phyloP scores from a whole-genome alignment of 2,888 invertebrate species.

The Deilephila porcellus region DNA sequence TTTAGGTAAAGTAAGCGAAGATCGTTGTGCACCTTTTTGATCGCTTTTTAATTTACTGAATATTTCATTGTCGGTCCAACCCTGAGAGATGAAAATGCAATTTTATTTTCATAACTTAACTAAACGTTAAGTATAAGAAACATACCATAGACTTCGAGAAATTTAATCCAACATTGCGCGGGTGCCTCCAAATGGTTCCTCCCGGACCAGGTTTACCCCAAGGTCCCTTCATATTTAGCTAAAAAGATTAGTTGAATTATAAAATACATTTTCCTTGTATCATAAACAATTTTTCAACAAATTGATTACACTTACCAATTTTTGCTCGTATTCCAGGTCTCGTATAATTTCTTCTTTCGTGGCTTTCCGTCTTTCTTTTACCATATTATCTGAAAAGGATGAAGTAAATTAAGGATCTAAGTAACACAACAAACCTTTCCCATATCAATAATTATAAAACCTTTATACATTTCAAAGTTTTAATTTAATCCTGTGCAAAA shows the following conservation, averaged over 20 bases:
- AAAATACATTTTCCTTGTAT: conserved; percentile 1
- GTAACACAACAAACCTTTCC: not conserved
- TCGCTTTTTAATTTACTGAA: conserved; percentile 70
- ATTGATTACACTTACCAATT: conserved; percentile 82
- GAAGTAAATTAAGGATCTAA: not conserved
- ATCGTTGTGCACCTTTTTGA: conserved; percentile 59
- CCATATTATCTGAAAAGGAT: conserved; percentile 83
- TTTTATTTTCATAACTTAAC: not conserved
- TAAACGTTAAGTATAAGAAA: conserved; percentile 1
- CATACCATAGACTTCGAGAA: conserved; percentile 91
- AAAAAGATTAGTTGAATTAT: conserved; percentile 45
- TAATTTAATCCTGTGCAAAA: too few relatives aligned
- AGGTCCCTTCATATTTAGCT: conserved; percentile 79
- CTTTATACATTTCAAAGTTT: too few relatives aligned
- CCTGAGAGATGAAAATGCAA: conserved; percentile 53
- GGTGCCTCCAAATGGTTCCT: conserved; percentile 90
- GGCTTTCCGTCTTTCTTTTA: conserved; percentile 81
- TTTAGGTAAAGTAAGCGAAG: conserved; percentile 80
- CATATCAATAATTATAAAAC: too few relatives aligned
- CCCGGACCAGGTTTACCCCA: conserved; percentile 90
- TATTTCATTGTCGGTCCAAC: conserved; percentile 78
- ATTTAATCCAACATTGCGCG: conserved; percentile 88
- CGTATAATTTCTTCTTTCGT: conserved; percentile 76
- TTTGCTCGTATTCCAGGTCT: conserved; percentile 78
- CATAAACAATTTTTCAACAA: not conserved